Conservation (phyloP, 2,888 invertebrate species). For the Dugesia japonica region DNA sequence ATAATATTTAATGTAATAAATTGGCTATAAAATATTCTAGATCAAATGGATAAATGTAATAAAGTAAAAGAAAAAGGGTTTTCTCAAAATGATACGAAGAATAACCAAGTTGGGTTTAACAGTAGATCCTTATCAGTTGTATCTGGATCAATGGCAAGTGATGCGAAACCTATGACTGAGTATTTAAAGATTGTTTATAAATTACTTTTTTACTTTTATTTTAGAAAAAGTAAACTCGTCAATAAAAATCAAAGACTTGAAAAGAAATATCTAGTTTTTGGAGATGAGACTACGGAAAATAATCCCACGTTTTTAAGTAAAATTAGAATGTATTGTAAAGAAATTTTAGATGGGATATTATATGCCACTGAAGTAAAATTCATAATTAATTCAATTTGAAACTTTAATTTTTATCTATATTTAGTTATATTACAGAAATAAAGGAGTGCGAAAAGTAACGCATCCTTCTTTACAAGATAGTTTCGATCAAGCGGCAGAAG, state of each 20-base stretch:
- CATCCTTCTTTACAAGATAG: constrained; percentile 46
- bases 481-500: constrained; percentile 44
- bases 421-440: constrained; percentile 44
- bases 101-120: neutral
- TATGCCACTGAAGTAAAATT: constrained; percentile 42
- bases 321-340: constrained; percentile 39
- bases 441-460: constrained; percentile 43
- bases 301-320: constrained; percentile 40
- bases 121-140: neutral
- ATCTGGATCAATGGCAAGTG: neutral
- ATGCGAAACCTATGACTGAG: neutral
- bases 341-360: constrained; percentile 43
- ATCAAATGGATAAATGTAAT: neutral
- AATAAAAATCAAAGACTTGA: constrained; percentile 37
- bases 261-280: constrained; percentile 42
- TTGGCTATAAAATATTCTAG: no score
- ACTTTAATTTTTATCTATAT: neutral
- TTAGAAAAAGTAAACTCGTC: constrained; percentile 24
- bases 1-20: no score
- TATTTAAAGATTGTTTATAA: neutral
- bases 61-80: neutral
- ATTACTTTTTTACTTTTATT: neutral
- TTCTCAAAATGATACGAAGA: neutral
- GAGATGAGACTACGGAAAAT: constrained; percentile 37
- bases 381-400: no score